Evolutionary conservation across 2,113 vertebrate genomes (phyloP).

Genomic region (Ceyx melanurus): DNA sequence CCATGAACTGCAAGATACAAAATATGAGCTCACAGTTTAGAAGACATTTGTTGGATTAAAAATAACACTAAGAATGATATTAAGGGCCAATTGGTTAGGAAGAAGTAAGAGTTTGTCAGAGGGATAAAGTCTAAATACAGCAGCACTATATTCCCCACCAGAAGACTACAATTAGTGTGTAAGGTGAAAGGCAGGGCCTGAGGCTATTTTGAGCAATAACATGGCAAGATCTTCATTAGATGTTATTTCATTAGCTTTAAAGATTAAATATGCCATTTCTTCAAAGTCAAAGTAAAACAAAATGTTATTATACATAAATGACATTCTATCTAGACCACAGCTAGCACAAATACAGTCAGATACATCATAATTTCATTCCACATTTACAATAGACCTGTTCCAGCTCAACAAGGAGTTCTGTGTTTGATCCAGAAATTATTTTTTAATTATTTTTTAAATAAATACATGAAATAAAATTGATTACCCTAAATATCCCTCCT

Average conservation of each 20-base stretch:
- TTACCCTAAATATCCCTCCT: neutral
- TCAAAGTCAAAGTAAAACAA: neutral
- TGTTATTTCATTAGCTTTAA: neutral
- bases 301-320: neutral
- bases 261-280: neutral
- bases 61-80: neutral
- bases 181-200: neutral
- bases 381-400: neutral
- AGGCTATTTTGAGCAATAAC: neutral
- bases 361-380: neutral
- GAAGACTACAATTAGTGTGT: neutral
- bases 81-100: neutral
- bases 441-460: neutral
- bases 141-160: neutral
- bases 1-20: neutral
- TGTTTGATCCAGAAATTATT: neutral
- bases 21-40: neutral
- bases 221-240: neutral
- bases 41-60: neutral
- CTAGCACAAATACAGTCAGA: neutral
- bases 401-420: neutral
- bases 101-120: neutral
- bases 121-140: neutral
- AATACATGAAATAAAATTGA: neutral
- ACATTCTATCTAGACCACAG: neutral